These are phyloP conservation scores for Cladopsammia gracilis DNA, from an alignment of 64 coral and sea anemone genomes.

Conservation along the genomic window DNA sequence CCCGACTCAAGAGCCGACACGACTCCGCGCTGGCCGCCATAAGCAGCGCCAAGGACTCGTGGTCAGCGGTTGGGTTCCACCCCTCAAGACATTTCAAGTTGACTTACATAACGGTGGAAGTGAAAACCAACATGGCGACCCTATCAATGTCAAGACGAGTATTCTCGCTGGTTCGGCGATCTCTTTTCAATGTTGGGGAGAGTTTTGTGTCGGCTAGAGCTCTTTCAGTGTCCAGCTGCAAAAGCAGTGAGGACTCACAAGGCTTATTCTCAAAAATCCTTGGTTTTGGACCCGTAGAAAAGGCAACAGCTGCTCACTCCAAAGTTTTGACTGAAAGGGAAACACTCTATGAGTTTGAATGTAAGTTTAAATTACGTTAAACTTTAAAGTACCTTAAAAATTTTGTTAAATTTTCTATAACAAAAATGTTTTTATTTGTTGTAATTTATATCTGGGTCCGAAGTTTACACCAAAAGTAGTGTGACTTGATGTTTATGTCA, in stretches of 20 bases:
- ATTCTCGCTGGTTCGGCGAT: background rate
- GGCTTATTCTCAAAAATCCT: constrained; percentile 2
- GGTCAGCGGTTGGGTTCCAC: background rate
- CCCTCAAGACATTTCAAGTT: background rate
- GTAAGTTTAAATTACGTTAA: constrained; percentile 21
- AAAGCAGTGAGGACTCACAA: constrained; percentile 3
- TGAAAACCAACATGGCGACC: constrained; percentile 19
- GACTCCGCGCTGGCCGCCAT: too few relatives aligned
- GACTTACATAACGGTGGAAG: background rate
- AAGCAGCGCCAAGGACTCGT: too few relatives aligned
- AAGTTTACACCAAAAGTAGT: too few relatives aligned
- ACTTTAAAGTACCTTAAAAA: too few relatives aligned
- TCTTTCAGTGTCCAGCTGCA: background rate
- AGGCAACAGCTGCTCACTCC: constrained; percentile 68
- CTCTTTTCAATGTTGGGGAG: background rate
- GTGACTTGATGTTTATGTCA: too few relatives aligned
- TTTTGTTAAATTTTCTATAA: too few relatives aligned
- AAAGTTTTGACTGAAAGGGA: constrained; percentile 62
- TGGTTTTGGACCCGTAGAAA: constrained; percentile 18
- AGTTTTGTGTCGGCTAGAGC: background rate
- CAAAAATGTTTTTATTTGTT: too few relatives aligned
- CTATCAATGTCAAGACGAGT: background rate
- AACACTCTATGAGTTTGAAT: constrained; percentile 70
- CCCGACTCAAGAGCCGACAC: too few relatives aligned
- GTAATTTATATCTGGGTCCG: too few relatives aligned